phyloP scores from a whole-genome alignment of 2,888 invertebrate species.

The Heterodera filipjevi region DNA sequence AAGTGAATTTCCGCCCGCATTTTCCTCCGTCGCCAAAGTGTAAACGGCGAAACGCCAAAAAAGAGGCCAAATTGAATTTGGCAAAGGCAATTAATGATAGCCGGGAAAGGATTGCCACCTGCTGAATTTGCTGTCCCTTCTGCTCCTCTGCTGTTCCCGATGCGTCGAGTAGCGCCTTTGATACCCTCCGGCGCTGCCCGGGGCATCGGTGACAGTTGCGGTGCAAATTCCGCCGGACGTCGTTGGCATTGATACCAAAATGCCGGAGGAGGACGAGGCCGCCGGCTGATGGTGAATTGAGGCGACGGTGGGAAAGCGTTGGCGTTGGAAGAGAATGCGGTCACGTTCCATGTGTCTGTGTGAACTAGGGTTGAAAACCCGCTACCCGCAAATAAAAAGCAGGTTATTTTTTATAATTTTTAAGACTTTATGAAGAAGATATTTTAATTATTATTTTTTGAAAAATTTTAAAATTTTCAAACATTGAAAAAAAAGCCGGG shows the following conservation, averaged over 20 bases:
- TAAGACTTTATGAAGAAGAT: neutral
- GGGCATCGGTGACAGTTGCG: neutral
- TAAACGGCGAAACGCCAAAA: conserved; percentile 1
- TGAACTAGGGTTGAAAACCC: neutral
- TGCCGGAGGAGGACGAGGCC: conserved; percentile 14
- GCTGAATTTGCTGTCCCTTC: conserved; percentile 10
- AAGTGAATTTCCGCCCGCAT: neutral
- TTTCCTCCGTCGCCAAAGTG: neutral
- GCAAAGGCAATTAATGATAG: neutral
- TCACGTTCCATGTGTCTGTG: conserved; percentile 32
- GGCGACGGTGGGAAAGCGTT: conserved; percentile 30
- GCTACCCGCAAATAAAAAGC: neutral
- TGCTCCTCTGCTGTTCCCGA: conserved; percentile 3
- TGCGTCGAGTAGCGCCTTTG: neutral
- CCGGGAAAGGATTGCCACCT: neutral
- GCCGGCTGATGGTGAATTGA: conserved; percentile 28
- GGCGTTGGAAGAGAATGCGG: conserved; percentile 36
- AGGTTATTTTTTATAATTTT: neutral
- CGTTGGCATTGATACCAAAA: neutral
- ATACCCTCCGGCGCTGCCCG: neutral
- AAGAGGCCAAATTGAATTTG: neutral
- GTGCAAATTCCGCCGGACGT: no score
- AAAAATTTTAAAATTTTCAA: no score
- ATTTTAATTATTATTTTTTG: no score
- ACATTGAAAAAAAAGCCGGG: no score